phyloP scores from a whole-genome alignment of 2,113 vertebrate species.

The Ifrita kowaldi region DNA sequence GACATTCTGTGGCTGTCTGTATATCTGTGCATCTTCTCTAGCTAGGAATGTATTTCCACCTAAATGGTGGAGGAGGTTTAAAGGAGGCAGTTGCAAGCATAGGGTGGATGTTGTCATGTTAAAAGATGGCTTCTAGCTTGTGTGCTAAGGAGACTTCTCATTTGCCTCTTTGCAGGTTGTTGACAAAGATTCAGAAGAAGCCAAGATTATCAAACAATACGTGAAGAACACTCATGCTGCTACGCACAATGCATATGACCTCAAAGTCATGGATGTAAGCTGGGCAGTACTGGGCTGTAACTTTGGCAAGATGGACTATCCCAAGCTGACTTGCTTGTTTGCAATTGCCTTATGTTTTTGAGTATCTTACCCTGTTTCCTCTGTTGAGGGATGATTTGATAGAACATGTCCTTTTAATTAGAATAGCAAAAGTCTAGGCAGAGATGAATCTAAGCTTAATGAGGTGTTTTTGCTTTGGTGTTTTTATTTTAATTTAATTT shows the following conservation, averaged over 20 bases:
- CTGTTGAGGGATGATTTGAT: neutral
- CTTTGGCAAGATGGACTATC: neutral
- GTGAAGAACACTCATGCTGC: constrained; percentile 97
- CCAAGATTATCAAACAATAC: constrained; percentile 86
- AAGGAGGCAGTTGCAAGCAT: neutral
- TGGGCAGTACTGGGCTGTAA: neutral
- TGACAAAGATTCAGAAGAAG: constrained; percentile 86
- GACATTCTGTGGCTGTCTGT: neutral
- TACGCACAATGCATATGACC: constrained; percentile 92
- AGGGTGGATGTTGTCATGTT: neutral
- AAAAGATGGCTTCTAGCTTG: neutral
- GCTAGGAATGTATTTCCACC: neutral
- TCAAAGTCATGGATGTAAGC: constrained; percentile 91
- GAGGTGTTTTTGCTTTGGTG: neutral
- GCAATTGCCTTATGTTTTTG: neutral
- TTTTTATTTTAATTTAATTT: neutral
- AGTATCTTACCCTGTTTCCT: neutral
- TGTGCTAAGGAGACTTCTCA: neutral
- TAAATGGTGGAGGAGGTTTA: neutral
- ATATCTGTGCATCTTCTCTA: neutral
- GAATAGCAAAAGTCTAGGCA: neutral
- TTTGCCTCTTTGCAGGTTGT: constrained; percentile 81
- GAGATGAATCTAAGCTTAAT: neutral
- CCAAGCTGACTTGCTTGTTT: neutral
- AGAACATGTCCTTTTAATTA: neutral